Conservation (phyloP, 2,888 invertebrate genomes). For the Xylota segnis region DNA sequence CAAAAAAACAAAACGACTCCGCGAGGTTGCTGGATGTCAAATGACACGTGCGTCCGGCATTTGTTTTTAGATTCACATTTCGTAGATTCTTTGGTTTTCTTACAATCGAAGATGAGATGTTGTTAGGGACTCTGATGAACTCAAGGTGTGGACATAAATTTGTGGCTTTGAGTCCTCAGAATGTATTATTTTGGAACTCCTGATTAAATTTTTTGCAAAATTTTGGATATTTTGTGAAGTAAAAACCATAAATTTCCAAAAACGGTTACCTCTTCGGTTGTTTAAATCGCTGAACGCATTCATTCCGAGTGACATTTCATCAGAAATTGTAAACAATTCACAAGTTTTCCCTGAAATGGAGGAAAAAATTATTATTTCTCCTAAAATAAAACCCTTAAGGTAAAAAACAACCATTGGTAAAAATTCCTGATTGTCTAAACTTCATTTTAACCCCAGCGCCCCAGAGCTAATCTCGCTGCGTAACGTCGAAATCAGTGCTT, state of each 20-base stretch:
- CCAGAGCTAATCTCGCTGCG: slow-evolving; percentile 78
- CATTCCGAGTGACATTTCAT: slow-evolving; percentile 15
- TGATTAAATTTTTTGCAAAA: too few relatives aligned
- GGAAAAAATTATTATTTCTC: slow-evolving; percentile 77
- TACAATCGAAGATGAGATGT: background rate
- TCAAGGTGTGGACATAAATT: background rate
- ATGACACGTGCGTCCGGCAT: slow-evolving; percentile 52
- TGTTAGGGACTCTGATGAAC: background rate
- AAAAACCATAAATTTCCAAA: too few relatives aligned
- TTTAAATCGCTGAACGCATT: background rate
- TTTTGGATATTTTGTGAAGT: too few relatives aligned
- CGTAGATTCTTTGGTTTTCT: background rate
- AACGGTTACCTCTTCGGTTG: too few relatives aligned
- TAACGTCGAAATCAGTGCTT: slow-evolving; percentile 77
- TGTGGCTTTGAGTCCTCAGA: too few relatives aligned
- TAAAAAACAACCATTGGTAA: slow-evolving; percentile 43
- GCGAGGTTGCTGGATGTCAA: slow-evolving; percentile 23
- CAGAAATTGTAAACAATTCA: slow-evolving; percentile 51
- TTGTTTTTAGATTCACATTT: slow-evolving; percentile 45
- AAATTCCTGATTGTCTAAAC: background rate
- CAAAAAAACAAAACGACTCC: slow-evolving; percentile 20
- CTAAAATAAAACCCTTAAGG: slow-evolving; percentile 79
- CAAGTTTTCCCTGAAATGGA: slow-evolving; percentile 12
- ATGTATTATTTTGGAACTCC: too few relatives aligned
- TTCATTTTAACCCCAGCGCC: slow-evolving; percentile 75